Evolutionary conservation across 2,797 vertebrate species (phyloP).

Genomic region (Chaetodon trifasciatus): DNA sequence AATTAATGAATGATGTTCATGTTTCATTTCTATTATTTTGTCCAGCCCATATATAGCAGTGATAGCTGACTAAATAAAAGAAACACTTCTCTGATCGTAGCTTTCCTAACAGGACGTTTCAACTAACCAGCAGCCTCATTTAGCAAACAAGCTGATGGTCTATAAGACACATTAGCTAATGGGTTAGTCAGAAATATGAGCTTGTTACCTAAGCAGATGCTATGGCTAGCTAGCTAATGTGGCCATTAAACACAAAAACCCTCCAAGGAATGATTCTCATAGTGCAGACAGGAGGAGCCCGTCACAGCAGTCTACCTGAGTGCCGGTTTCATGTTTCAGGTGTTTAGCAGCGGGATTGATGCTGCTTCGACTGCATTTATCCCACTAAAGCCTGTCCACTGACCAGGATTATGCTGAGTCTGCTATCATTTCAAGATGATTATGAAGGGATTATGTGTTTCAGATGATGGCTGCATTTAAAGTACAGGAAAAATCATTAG

Average conservation of each 20-base stretch:
- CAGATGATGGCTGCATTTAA: constrained; percentile 9
- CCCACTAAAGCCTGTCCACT: background rate
- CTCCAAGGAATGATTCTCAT: background rate
- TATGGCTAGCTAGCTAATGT: background rate
- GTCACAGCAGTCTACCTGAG: background rate
- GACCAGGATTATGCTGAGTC: constrained; percentile 25
- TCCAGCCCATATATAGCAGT: background rate
- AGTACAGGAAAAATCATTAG: background rate
- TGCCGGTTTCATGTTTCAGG: background rate
- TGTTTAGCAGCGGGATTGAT: background rate
- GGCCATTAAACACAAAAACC: background rate
- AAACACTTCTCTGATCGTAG: no score
- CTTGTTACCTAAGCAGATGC: background rate
- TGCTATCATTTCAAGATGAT: constrained; percentile 21
- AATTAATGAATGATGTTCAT: background rate
- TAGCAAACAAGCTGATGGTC: background rate
- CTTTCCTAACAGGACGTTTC: no score
- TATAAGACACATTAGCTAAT: no score
- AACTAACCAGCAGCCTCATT: background rate
- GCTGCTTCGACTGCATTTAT: background rate
- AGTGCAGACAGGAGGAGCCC: background rate
- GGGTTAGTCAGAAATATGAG: no score
- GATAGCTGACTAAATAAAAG: no score
- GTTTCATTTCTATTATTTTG: background rate
- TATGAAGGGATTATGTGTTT: constrained; percentile 27